phyloP scores from a whole-genome alignment of 2,888 invertebrate species.

The Cyaniris semiargus region DNA sequence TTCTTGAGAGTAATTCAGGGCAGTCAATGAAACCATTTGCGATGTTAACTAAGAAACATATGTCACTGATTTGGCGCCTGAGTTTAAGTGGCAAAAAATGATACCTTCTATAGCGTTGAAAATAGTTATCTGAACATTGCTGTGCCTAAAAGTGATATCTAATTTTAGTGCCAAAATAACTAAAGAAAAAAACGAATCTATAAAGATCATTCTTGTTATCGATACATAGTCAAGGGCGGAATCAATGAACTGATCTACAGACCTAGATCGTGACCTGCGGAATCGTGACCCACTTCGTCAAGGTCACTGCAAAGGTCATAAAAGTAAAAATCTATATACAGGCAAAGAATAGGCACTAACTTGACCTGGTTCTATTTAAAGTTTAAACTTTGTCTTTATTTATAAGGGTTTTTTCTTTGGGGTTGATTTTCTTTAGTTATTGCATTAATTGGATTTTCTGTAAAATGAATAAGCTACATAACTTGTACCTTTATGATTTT shows the following conservation, averaged over 20 bases:
- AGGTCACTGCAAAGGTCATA: conserved; percentile 38
- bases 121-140: too few species aligned
- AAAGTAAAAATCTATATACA: conserved; percentile 20
- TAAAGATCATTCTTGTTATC: conserved; percentile 32
- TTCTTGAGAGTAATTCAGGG: too few species aligned
- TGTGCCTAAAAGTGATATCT: too few species aligned
- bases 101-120: too few species aligned
- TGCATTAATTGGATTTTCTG: neutral
- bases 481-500: too few species aligned
- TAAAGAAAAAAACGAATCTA: neutral
- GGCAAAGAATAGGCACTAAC: neutral
- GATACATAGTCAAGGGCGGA: conserved; percentile 29
- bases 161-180: too few species aligned
- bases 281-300: conserved; percentile 39
- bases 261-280: conserved; percentile 35
- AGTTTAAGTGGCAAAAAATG: too few species aligned
- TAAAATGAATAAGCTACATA: neutral
- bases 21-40: too few species aligned
- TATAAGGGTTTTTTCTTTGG: neutral
- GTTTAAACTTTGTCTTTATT: neutral
- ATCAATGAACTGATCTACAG: conserved; percentile 22
- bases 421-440: neutral
- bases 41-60: too few species aligned
- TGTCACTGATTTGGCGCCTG: too few species aligned
- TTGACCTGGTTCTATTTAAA: neutral